Percentiles rank a stretch among this genome's conserved stretches.
phyloP scores from a whole-genome alignment of 2,888 invertebrate genomes.

The Aplocera efformata region DNA sequence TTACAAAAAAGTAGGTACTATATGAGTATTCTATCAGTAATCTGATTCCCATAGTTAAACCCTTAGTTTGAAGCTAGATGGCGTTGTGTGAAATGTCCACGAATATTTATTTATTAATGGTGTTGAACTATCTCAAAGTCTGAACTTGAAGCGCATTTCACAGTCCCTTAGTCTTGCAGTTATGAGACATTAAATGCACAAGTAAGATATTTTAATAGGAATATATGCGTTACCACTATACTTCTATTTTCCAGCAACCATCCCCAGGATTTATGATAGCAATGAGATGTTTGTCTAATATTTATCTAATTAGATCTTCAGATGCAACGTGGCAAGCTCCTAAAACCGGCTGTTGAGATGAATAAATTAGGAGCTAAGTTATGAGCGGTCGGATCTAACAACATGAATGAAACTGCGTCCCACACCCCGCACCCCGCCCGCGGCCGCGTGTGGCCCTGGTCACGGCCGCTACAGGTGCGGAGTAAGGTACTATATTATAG shows the following conservation, averaged over 20 bases:
- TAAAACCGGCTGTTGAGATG: conserved; percentile 64
- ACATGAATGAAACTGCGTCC: conserved; percentile 76
- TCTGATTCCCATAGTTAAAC: too few species aligned
- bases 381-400: conserved; percentile 77
- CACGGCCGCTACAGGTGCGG: conserved; percentile 56
- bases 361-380: conserved; percentile 79
- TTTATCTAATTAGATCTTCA: conserved; percentile 52
- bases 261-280: conserved; percentile 10
- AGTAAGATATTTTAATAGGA: too few species aligned
- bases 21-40: too few species aligned
- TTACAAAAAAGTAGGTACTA: too few species aligned
- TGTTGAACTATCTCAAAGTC: too few species aligned
- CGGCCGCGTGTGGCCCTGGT: conserved; percentile 72
- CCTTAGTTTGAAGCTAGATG: too few species aligned
- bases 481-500: conserved; percentile 35
- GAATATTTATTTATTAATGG: too few species aligned
- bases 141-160: too few species aligned
- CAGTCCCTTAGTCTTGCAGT: too few species aligned
- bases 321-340: conserved; percentile 55
- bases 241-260: conserved; percentile 14
- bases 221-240: conserved; percentile 10
- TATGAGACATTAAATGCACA: too few species aligned
- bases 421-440: conserved; percentile 38
- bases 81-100: too few species aligned
- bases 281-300: conserved; percentile 25